Evolutionary conservation across 2,797 vertebrate species (phyloP), one percentile per base, ranked within the genome.

Genomic region (Ptychadena robeensis): DNA sequence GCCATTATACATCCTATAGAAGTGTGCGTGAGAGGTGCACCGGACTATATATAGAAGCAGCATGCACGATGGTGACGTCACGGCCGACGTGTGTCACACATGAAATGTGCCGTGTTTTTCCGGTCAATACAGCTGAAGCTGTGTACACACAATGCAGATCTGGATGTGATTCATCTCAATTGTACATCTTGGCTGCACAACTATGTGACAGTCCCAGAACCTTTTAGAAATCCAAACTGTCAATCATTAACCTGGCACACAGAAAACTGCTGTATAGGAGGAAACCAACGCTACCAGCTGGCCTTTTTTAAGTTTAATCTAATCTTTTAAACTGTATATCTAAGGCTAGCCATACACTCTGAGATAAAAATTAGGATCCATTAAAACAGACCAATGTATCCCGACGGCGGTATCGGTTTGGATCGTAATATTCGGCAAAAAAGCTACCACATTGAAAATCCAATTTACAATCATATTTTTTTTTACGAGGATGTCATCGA

Each of bases 41-140:
- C 10, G 2, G 4, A 18, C 81, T 82, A 77, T 82, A 67, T 74
- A 77, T 77, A 82, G 81, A 25, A 76, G 65, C 35, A 35, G 22
- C 5, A 28, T 69, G 66, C 44, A 38, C n/a, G 72, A 14, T 3
- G 9, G 28, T 82, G 80, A 82, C 80, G 12, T 82, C 48, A 75
- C 64, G 3, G 28, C 7, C 0, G 22, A n/a, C 34, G 59, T 31
- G 35, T 67, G 27, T 59, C 28, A 37, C 61, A 25, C 57, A 27
- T 48, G 61, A 0, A 65, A 64, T 30, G 15, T 72, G 53, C 40
- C 68, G 66, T 61, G 25, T 25, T 34, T 18, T 32, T 18, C 14
- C 1, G 37, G 65, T 31, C 30, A 48, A 34, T 32, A 48, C 63
- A 77, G 37, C 63, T 77, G 74, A 31, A 25, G 30, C 72, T 53